These are phyloP conservation scores for Tupiocoris notatus DNA, from an alignment of 2,888 invertebrate genomes.

Conservation along the genomic window DNA sequence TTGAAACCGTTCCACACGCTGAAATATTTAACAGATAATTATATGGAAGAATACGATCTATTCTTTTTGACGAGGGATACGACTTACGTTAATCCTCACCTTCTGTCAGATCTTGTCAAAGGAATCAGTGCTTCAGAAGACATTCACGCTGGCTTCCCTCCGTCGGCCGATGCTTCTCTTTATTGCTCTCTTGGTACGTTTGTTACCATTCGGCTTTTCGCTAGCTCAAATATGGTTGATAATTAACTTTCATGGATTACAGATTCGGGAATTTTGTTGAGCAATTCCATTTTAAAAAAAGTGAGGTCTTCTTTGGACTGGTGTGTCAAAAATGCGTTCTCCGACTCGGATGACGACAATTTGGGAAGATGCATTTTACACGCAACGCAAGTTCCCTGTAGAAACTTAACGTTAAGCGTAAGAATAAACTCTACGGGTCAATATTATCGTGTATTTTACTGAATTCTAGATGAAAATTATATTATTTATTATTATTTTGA, in stretches of 20 bases:
- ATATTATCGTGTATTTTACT: background rate
- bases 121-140: conserved; percentile 81
- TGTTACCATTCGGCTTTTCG: no score
- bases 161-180: conserved; percentile 58
- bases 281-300: conserved; percentile 78
- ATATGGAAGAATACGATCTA: conserved; percentile 86
- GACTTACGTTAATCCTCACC: conserved; percentile 79
- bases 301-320: conserved; percentile 79
- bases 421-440: background rate
- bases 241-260: conserved; percentile 51
- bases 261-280: conserved; percentile 84
- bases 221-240: no score
- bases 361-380: conserved; percentile 82
- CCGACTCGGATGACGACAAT: conserved; percentile 79
- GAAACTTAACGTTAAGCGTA: conserved; percentile 51
- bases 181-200: conserved; percentile 67
- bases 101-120: conserved; percentile 68
- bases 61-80: conserved; percentile 84
- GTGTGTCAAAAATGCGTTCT: conserved; percentile 84
- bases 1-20: conserved; percentile 82
- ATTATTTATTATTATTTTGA: background rate
- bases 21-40: conserved; percentile 86
- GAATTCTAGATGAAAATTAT: background rate
- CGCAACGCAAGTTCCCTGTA: conserved; percentile 66
- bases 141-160: conserved; percentile 75